Percentiles rank a stretch among this genome's conserved stretches.
Conservation (phyloP, 2,113 vertebrate genomes). For the Anthoscopus minutus region DNA sequence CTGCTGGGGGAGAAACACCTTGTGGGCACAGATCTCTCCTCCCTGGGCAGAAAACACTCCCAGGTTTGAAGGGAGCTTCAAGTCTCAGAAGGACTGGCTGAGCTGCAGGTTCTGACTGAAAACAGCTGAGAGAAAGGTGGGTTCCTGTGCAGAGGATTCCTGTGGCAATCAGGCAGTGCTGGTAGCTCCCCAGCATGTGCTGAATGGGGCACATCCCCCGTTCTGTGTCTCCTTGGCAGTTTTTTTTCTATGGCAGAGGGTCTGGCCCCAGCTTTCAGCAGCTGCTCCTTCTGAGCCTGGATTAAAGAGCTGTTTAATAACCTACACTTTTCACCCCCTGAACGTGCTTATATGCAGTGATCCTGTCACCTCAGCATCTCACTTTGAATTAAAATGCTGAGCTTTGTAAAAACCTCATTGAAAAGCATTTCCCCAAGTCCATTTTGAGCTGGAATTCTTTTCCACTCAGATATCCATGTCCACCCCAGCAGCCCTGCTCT, state of each 20-base stretch:
- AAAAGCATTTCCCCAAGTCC: neutral
- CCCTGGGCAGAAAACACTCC: neutral
- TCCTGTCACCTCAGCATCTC: neutral
- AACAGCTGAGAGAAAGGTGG: neutral
- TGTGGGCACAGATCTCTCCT: neutral
- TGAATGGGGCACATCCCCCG: neutral
- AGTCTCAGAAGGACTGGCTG: neutral
- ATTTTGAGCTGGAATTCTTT: neutral
- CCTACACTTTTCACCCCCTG: neutral
- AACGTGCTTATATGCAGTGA: neutral
- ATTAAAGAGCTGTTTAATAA: neutral
- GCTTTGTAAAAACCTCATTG: neutral
- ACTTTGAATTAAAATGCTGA: neutral
- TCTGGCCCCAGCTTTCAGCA: neutral
- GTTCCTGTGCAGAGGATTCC: neutral
- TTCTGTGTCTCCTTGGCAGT: neutral
- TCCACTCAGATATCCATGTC: accelerated
- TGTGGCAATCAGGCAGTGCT: neutral
- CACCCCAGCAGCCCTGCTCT: neutral
- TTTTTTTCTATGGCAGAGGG: neutral
- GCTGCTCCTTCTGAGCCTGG: neutral
- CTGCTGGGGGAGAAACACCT: neutral
- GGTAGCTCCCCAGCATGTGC: neutral
- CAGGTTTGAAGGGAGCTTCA: neutral
- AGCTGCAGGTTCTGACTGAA: neutral